Conservation (phyloP, 2,888 invertebrate species). For the Eupithecia subfuscata region DNA sequence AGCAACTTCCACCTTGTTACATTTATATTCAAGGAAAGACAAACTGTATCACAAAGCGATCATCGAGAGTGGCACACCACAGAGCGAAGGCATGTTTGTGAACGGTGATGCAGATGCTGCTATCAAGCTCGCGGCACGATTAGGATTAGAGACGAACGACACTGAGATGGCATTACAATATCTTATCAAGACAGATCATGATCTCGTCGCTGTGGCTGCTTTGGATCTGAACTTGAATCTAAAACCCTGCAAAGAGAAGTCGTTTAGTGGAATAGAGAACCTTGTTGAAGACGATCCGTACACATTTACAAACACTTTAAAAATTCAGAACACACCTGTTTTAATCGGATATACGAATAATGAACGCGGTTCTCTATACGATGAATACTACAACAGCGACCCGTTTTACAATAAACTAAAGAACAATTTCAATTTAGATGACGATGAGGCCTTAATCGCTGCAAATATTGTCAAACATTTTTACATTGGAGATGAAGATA, state of each 20-base stretch:
- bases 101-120: slow-evolving; percentile 65
- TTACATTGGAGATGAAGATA: slow-evolving; percentile 70
- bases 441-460: slow-evolving; percentile 54
- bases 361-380: slow-evolving; percentile 54
- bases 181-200: slow-evolving; percentile 57
- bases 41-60: slow-evolving; percentile 74
- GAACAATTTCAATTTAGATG: slow-evolving; percentile 66
- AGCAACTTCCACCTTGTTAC: slow-evolving; percentile 67
- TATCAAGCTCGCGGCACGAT: slow-evolving; percentile 63
- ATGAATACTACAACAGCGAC: slow-evolving; percentile 62
- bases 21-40: slow-evolving; percentile 69
- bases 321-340: slow-evolving; percentile 68
- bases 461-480: slow-evolving; percentile 64
- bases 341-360: slow-evolving; percentile 71
- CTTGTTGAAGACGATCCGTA: slow-evolving; percentile 70
- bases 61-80: slow-evolving; percentile 73
- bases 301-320: slow-evolving; percentile 63
- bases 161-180: slow-evolving; percentile 67
- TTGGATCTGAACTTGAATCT: slow-evolving; percentile 60
- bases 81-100: slow-evolving; percentile 67
- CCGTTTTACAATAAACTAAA: slow-evolving; percentile 65
- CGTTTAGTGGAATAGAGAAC: slow-evolving; percentile 71
- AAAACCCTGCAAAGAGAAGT: slow-evolving; percentile 71
- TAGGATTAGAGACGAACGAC: slow-evolving; percentile 66
- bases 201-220: slow-evolving; percentile 66